Conservation (phyloP, 1,140 invertebrate species). For the Thaumatotibia leucotreta region DNA sequence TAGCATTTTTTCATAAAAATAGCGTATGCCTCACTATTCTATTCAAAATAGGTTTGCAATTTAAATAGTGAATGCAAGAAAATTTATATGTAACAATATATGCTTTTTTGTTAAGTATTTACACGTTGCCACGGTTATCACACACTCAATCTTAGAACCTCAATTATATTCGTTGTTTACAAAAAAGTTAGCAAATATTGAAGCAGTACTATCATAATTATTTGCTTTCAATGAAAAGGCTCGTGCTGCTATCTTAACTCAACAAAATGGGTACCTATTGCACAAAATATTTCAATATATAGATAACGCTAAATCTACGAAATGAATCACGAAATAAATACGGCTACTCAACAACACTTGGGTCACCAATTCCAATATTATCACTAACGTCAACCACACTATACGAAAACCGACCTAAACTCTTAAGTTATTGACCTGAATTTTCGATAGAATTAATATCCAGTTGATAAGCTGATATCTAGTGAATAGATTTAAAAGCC, state of each 20-base stretch:
- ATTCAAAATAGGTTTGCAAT: too few species aligned
- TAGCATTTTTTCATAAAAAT: too few species aligned
- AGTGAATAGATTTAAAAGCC: constrained; percentile 13
- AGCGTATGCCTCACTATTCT: too few species aligned
- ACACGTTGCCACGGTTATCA: too few species aligned
- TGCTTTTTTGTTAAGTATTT: too few species aligned
- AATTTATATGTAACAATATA: too few species aligned
- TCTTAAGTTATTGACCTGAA: neutral
- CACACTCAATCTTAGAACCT: too few species aligned
- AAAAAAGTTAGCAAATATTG: too few species aligned
- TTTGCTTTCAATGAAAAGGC: too few species aligned
- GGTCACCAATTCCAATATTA: neutral
- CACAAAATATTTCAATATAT: neutral
- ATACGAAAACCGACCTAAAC: neutral
- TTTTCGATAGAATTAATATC: neutral
- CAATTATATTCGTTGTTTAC: too few species aligned
- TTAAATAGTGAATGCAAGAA: too few species aligned
- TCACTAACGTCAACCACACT: neutral
- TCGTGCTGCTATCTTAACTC: too few species aligned
- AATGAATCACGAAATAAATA: neutral
- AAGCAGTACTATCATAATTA: neutral
- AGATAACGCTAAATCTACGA: neutral
- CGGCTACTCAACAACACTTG: neutral
- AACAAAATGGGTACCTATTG: neutral
- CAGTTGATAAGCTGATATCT: neutral